Conservation (phyloP, 2,888 invertebrate species). For the Axea sp. region DNA sequence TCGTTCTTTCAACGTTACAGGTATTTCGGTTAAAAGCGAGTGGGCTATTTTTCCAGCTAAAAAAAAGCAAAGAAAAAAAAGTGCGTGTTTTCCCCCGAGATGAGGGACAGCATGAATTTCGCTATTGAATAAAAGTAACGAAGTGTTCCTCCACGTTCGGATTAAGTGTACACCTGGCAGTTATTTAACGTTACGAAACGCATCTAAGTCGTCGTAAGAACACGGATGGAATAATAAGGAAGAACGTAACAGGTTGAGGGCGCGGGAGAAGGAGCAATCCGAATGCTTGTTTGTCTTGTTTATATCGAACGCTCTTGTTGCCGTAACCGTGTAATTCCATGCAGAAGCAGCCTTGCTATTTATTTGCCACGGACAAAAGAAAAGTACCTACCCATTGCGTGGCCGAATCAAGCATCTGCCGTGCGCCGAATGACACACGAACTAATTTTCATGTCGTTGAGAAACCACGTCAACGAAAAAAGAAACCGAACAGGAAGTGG, state of each 20-base stretch:
- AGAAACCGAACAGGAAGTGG: conserved; percentile 15
- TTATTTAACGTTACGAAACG: conserved; percentile 51
- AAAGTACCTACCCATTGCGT: conserved; percentile 42
- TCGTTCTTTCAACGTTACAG: conserved; percentile 21
- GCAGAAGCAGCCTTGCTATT: conserved; percentile 47
- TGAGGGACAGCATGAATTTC: conserved; percentile 13
- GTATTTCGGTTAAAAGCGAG: conserved; percentile 34
- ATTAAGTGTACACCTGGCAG: conserved; percentile 54
- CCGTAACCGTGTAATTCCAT: conserved; percentile 47
- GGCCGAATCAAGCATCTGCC: conserved; percentile 56
- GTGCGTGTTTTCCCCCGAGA: conserved; percentile 3
- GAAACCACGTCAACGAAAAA: conserved; percentile 25
- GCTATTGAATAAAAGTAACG: conserved; percentile 44
- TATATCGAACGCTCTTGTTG: conserved; percentile 55
- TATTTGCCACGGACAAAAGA: conserved; percentile 54
- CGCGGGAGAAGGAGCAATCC: conserved; percentile 23
- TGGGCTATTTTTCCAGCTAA: conserved; percentile 26
- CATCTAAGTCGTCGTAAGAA: conserved; percentile 49
- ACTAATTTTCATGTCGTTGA: conserved; percentile 36
- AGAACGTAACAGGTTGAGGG: conserved; percentile 45
- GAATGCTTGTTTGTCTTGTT: conserved; percentile 55
- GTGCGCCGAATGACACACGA: conserved; percentile 30
- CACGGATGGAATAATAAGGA: conserved; percentile 42
- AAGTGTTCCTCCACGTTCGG: conserved; percentile 29
- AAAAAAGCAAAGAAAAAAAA: conserved; percentile 14